phyloP scores from a whole-genome alignment of 2,797 vertebrate species.

The Xiphophorus birchmanni region DNA sequence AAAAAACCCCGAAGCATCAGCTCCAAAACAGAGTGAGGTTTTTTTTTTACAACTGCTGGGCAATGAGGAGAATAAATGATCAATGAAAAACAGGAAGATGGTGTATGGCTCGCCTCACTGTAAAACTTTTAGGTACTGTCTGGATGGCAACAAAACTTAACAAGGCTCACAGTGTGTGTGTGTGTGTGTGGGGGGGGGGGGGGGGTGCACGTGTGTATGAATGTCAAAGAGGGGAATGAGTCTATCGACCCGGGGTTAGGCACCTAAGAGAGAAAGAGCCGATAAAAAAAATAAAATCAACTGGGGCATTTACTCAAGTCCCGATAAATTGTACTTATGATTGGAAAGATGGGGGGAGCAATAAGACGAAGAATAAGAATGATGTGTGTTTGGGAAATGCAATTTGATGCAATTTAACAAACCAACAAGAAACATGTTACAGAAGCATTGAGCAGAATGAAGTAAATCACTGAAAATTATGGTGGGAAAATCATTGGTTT shows the following conservation, averaged over 20 bases:
- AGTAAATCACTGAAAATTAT: conserved; percentile 39
- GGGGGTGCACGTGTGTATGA: background rate
- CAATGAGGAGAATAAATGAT: conserved; percentile 28
- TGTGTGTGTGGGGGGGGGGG: too few species aligned
- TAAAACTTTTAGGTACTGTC: conserved; percentile 25
- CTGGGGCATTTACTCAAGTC: background rate
- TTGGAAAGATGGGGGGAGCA: conserved; percentile 16
- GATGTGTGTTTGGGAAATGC: background rate
- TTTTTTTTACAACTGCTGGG: conserved; percentile 5
- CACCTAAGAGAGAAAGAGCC: conserved; percentile 12
- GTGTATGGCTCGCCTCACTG: conserved; percentile 15
- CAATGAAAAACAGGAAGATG: conserved; percentile 28
- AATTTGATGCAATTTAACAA: conserved; percentile 31
- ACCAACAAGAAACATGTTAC: conserved; percentile 22
- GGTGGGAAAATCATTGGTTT: conserved; percentile 12
- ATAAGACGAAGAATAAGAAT: conserved; percentile 13
- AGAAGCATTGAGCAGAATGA: conserved; percentile 27
- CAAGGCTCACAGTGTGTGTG: conserved; percentile 22
- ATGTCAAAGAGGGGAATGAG: background rate
- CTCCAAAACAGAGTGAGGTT: background rate
- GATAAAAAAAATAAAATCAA: conserved; percentile 13
- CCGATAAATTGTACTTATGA: conserved; percentile 23
- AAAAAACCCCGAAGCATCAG: conserved; percentile 1
- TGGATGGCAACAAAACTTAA: conserved; percentile 35
- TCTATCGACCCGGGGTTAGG: background rate